A percentile compares a stretch with the other conserved stretches of the same genome.
Conservation (phyloP, 2,888 invertebrate species). For the Julus scanicus region DNA sequence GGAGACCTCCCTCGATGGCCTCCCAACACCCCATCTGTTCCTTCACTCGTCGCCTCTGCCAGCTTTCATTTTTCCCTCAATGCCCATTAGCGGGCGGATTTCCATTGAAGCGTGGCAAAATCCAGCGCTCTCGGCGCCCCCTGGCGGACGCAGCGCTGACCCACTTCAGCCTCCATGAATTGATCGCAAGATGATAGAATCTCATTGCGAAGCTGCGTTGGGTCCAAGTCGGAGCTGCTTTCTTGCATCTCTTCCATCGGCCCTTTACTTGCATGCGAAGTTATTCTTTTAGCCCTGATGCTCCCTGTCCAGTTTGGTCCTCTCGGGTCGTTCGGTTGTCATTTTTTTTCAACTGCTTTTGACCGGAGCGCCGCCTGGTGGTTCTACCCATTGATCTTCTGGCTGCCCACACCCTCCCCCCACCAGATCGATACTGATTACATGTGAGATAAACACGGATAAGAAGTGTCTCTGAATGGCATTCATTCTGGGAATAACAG, state of each 20-base stretch:
- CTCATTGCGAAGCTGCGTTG: background rate
- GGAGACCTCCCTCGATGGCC: too few species aligned
- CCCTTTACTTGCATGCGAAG: background rate
- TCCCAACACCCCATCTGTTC: too few species aligned
- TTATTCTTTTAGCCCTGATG: background rate
- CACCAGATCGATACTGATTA: background rate
- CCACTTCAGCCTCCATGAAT: background rate
- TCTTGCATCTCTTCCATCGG: background rate
- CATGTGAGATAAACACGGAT: background rate
- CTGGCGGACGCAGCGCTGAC: conserved; percentile 1
- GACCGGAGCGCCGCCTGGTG: background rate
- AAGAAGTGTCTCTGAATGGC: background rate
- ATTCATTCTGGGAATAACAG: background rate
- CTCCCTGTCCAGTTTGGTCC: background rate
- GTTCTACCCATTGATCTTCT: background rate
- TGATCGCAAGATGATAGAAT: background rate
- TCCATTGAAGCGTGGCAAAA: background rate
- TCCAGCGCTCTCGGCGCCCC: background rate
- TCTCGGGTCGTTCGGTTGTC: background rate
- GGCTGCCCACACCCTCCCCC: background rate
- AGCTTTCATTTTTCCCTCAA: background rate
- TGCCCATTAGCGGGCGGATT: background rate
- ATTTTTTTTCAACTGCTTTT: too few species aligned
- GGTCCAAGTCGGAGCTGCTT: background rate
- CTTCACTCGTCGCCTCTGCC: too few species aligned